Evolutionary conservation across 2,113 vertebrate genomes (phyloP), one percentile per base, ranked within the genome.

Genomic region (Hippocampus guttulatus): DNA sequence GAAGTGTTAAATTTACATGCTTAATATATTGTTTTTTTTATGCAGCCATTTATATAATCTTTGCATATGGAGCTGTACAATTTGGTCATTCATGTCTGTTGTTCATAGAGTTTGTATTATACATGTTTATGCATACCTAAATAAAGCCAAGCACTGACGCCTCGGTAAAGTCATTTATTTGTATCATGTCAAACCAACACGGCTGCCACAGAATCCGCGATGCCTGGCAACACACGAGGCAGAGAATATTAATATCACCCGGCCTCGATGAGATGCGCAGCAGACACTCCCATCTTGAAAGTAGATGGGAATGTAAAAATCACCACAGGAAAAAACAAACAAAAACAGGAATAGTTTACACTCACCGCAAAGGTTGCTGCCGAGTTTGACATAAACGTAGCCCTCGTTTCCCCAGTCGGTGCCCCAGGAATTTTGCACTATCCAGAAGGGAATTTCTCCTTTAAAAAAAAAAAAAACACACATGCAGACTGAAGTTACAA

Each of bases 391-490:
- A 76, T 70, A 93, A 71, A 92, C 95, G 5, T 96, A 99, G 68
- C 96, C 96, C 0, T 92, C 82, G n/a, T 94, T 84, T 73, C 96
- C 96, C 96, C 96, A 96, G 0, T 89, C 61, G 0, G 75, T 83
- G 8, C 96, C 96, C 96, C 96, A 96, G 0, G 96, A 96, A 86
- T 98, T 98, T 70, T 94, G 91, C 15, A 98, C 94, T 27, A 97
- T 96, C 95, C 96, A 96, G 81, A 93, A 96, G 0, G 95, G 96
- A 69, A 89, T 88, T 14, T 83, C 92, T 73, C 95, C 95, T 95
- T 61, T 8, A 45, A 10, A n/a, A 11, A 20, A 52, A 49, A 21
- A 16, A 45, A 23, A 30, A 38, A 49, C 21, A 16, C 3, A 16
- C 30, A 64, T 51, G 25, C 20, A 68, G 21, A 14, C 23, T 30